These are phyloP conservation scores for Drosophila insularis DNA, from an alignment of 1,140 invertebrate species.

Conservation along the genomic window DNA sequence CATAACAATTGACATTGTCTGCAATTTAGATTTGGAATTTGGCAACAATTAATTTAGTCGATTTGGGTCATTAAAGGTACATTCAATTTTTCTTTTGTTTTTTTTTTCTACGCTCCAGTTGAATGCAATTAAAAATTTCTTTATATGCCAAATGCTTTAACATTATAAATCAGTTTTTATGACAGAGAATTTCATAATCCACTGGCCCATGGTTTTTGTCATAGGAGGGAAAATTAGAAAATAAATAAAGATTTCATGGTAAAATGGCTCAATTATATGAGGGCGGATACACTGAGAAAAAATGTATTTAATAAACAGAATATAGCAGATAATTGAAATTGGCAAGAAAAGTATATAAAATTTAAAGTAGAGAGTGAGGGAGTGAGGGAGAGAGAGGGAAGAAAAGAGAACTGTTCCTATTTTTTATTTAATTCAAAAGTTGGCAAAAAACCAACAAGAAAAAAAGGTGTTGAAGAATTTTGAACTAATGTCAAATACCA, in stretches of 20 bases:
- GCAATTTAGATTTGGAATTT: constrained; percentile 2
- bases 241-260: constrained; percentile 28
- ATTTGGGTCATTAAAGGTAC: constrained; percentile 7
- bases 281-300: not conserved
- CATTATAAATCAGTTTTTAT: constrained; percentile 27
- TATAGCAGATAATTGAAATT: no score
- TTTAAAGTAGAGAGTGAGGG: no score
- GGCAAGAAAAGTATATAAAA: no score
- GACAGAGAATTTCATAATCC: constrained; percentile 52
- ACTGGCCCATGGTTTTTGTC: constrained; percentile 34
- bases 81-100: not conserved
- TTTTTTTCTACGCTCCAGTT: constrained; percentile 30
- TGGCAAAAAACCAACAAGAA: no score
- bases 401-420: no score
- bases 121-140: constrained; percentile 52
- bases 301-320: no score
- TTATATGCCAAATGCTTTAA: constrained; percentile 16
- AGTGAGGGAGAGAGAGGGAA: no score
- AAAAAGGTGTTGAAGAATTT: no score
- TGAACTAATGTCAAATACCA: no score
- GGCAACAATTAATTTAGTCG: constrained; percentile 41
- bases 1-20: constrained; percentile 79
- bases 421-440: no score
- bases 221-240: constrained; percentile 30
- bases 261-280: not conserved